phyloP scores from a whole-genome alignment of 2,113 vertebrate species.

The Gallinago paraguaiae region DNA sequence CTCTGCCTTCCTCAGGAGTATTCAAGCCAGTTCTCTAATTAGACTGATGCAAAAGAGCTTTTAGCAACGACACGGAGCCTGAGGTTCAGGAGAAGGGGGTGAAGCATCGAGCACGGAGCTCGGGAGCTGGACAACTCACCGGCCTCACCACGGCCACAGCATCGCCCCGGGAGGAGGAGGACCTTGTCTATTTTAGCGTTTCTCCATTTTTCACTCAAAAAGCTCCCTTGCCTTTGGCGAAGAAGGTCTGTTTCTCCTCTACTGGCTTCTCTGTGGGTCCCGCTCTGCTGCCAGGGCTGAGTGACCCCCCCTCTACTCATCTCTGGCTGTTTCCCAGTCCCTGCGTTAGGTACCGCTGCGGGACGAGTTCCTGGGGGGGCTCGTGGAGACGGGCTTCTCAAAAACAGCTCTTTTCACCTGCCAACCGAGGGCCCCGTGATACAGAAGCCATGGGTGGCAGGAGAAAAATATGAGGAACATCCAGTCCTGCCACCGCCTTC shows the following conservation, averaged over 20 bases:
- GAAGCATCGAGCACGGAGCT: not conserved
- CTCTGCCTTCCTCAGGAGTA: not conserved
- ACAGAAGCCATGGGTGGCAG: not conserved
- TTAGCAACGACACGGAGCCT: not conserved
- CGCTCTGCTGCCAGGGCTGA: not conserved
- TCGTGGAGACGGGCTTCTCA: not conserved
- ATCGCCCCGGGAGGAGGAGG: not conserved
- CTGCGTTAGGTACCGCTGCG: not conserved
- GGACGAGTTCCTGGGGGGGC: not conserved
- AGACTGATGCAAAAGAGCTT: not conserved
- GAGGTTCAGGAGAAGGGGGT: not conserved
- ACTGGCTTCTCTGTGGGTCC: not conserved
- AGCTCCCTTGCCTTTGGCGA: not conserved
- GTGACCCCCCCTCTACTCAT: accelerated
- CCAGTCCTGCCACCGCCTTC: not conserved
- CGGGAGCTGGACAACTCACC: not conserved
- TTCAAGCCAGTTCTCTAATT: not conserved
- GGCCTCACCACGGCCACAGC: not conserved
- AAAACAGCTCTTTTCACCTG: not conserved
- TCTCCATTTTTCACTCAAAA: not conserved
- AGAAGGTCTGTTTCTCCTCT: too few relatives aligned
- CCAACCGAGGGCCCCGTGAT: accelerated
- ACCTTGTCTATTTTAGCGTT: not conserved
- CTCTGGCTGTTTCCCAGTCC: not conserved
- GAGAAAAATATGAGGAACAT: not conserved